Base-by-base conservation (phyloP, 2,888 invertebrate genomes). In the Agrotis clavis region DNA sequence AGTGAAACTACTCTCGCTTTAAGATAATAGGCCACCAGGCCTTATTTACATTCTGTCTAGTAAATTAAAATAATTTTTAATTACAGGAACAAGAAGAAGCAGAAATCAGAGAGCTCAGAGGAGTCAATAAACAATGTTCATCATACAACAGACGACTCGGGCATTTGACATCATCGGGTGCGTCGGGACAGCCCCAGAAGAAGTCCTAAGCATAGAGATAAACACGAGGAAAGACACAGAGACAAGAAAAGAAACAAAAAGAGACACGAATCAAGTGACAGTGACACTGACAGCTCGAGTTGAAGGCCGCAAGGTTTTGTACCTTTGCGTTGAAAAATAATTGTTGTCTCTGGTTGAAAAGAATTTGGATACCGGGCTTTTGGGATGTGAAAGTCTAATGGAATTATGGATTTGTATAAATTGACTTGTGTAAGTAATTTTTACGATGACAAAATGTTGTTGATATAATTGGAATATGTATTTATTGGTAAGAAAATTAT, bases 91-190 rank as follows among this genome's bases (percentile, higher is more conserved):
- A 96, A 94, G 85, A 95, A 93, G 77, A 95, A 94, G 74, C 94
- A 92, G 57, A 95, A 95, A 82, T 92, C 96, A 0, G 94, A 94
- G n/a, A 92, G 94, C 0, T 96, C 96, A 0, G 93, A 94, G 70
- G 96, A 95, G 68, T 96, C 96, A 0, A 56, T 93, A n/a, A 95
- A 95, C 74, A 94, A 96, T 83, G 90, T 94, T 65, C 95, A 96
- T 2, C 96, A 96, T 64, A 96, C 96, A 2, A 96, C 96, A 0
- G 96, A 96, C 72, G 96, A 96, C 62, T 96, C 96, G 35, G 96
- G 96, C 66, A 96, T 96, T 94, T 96, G 96, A 96, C 96, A 96
- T 93, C 94, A 96, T 74, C 92, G 95, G 51, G 91, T 94, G 74
- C 91, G 95, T 65, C 91, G 94, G 80, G 95, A 94, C 30, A 95